Base-by-base conservation (phyloP, 2,113 vertebrate genomes). In the Glareola pratincola region DNA sequence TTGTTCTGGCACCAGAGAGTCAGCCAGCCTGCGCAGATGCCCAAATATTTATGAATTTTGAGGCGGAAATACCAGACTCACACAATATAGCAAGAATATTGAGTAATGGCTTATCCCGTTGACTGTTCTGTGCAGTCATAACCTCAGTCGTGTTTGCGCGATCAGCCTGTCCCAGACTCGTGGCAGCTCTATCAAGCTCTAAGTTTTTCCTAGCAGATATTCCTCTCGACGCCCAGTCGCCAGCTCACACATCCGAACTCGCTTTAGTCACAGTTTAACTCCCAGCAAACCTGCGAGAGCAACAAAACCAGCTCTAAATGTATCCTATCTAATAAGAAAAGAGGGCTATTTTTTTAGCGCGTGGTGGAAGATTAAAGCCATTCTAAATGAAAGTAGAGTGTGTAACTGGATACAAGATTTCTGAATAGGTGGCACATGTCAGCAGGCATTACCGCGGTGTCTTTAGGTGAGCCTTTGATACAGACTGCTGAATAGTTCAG, bases 381-480 rank as follows among this genome's bases (percentile, higher is more conserved):
- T 64, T 76, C 76, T 41, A 92, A 96, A 96, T 91, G 83, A 85
- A 94, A 97, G 92, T 54, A 14, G 83, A 88, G 71, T 41, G 45
- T 88, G 90, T 71, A 96, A 95, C 79, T 30, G 86, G 71, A 29
- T 91, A 90, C 83, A 86, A 64, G 91, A 36, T 73, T 90, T 92
- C 91, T 83, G 50, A 93, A 91, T 92, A 96, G 92, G 94, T 94
- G 97, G 74, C 95, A 95, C 54, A 88, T 96, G 95, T 96, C 95
- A 95, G 91, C 84, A 96, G 71, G 88, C 56, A 94, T 97, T 95
- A 90, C 80, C 72, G 13, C 24, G 27, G 73, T 69, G 64, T 94
- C 89, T 95, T 95, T 47, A 91, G 90, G 94, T 85, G 96, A 97
- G 90, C 68, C 92, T 96, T 97, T 96, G 94, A 97, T 97, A 91